These are phyloP conservation scores for Oryzias curvinotus DNA, from an alignment of 2,113 vertebrate genomes.

Conservation along the genomic window DNA sequence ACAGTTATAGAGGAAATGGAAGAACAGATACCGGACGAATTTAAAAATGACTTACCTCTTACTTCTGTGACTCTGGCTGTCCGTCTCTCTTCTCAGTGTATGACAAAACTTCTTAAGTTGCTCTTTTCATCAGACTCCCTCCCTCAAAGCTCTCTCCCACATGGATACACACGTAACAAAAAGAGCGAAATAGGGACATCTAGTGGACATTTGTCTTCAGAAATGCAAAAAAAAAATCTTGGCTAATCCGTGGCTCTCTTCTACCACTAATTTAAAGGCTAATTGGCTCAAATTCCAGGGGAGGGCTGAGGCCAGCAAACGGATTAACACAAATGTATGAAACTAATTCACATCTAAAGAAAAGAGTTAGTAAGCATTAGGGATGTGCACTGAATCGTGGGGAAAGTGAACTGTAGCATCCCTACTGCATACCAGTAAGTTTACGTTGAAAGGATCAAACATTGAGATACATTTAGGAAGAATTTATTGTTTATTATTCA, in stretches of 20 bases:
- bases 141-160: constrained; percentile 22
- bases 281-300: no score
- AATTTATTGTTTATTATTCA: no score
- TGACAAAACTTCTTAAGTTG: constrained; percentile 63
- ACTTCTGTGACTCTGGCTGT: constrained; percentile 32
- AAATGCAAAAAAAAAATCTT: background rate
- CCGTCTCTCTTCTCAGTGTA: constrained; percentile 35
- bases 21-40: background rate
- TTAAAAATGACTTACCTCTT: constrained; percentile 53
- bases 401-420: no score
- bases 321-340: no score
- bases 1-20: background rate
- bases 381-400: no score
- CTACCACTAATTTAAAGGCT: no score
- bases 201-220: constrained; percentile 13
- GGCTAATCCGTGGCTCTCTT: background rate
- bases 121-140: constrained; percentile 20
- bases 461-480: no score
- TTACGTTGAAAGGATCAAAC: no score
- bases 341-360: no score
- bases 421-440: no score
- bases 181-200: constrained; percentile 46
- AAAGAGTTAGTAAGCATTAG: no score
- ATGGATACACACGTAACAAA: constrained; percentile 20
- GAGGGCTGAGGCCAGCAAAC: no score